Evolutionary conservation across 1,140 invertebrate species (phyloP), one percentile per base, ranked within the genome.

Genomic region (Lepidostoma basale): DNA sequence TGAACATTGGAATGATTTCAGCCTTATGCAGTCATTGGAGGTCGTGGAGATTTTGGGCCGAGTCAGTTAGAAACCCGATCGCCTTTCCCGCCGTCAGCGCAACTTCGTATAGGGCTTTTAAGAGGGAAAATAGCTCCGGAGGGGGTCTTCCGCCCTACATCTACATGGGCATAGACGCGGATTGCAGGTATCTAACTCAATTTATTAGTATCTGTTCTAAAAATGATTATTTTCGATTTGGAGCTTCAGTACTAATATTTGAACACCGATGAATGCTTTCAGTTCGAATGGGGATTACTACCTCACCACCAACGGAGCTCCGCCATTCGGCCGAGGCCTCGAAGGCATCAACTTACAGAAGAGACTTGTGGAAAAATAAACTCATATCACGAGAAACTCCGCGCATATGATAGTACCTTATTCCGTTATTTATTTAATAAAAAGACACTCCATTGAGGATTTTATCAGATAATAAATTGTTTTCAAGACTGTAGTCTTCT

Each of bases 21-120:
- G 88, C 87, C 75, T 69, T 88, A 14, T 90, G 88, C 71, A 89
- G 88, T 74, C 89, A 90, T 74, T 83, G 86, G 74, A 78, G 87
- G 52, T 89, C 88, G 1, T 89, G 87, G 85, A 76, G 78, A 42
- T 85, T 87, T 68, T 90, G 87, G 74, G 85, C 86, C 0, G 88
- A 90, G 72, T 88, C 87, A 0, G 81, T 90, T 0, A 74, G 78
- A 65, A 84, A 81, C 71, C 80, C 83, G 0, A 77, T 81, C 3
- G 79, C 84, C 4, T 88, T 88, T 64, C 79, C 83, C 3, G 81
- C 85, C 0, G 84, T 85, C 0, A 78, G 82, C 1, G 81, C 84
- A 0, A 82, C 82, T 25, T 84, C 78, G 23, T 87, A 83, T 74
- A 74, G 78, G 16, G 83, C 85, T 40, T 86, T 87, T 71, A 68